phyloP scores from a whole-genome alignment of 23 tunicate species.

The Trididemnum clinides region DNA sequence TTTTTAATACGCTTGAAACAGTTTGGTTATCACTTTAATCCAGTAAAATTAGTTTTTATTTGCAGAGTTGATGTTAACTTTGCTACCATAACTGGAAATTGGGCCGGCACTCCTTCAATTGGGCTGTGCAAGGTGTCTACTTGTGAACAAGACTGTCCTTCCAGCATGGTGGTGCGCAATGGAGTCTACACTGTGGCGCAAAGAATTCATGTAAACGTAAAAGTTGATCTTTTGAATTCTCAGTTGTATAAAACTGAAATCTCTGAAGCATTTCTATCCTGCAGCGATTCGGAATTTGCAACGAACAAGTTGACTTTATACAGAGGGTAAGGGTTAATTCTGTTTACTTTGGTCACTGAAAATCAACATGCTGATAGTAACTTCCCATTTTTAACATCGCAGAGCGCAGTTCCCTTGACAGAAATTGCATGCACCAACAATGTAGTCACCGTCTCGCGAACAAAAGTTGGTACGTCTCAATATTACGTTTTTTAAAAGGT shows the following conservation, averaged over 20 bases:
- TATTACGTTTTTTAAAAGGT: too few species aligned
- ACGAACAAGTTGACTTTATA: not conserved
- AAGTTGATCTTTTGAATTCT: not conserved
- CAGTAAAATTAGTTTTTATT: not conserved
- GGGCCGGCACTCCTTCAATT: not conserved
- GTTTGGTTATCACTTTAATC: not conserved
- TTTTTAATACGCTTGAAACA: too few species aligned
- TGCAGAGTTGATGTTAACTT: not conserved
- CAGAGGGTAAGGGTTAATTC: not conserved
- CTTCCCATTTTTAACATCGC: too few species aligned
- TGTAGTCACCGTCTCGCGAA: too few species aligned
- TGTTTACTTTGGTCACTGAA: too few species aligned
- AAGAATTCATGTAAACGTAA: not conserved
- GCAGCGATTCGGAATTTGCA: too few species aligned
- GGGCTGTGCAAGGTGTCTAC: conserved; percentile 7
- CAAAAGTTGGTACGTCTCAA: too few species aligned
- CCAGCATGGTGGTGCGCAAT: not conserved
- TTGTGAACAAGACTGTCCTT: not conserved
- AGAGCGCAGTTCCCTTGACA: too few species aligned
- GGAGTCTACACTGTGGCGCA: not conserved
- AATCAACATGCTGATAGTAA: too few species aligned
- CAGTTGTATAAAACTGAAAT: not conserved
- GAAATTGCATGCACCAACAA: too few species aligned
- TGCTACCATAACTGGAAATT: not conserved
- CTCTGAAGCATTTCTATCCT: not conserved